Evolutionary conservation across 2,888 invertebrate genomes (phyloP), one percentile per base, ranked within the genome.

Genomic region (Trichacis sp.): DNA sequence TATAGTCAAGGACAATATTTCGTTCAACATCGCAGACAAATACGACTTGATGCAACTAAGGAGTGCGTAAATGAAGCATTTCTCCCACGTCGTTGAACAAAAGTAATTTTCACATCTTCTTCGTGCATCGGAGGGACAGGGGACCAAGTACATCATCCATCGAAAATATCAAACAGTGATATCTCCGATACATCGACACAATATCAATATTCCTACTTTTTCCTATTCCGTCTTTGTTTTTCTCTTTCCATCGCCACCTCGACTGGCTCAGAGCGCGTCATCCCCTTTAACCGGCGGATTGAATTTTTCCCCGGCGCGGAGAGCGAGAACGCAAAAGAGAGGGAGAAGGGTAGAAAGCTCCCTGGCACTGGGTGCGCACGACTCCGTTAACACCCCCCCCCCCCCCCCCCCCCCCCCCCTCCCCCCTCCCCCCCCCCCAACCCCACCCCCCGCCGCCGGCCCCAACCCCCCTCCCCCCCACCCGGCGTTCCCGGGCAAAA

Each of bases 211-310:
- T n/a, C n/a, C n/a, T n/a, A n/a, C n/a, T n/a, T n/a, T n/a, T n/a
- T n/a, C n/a, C n/a, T n/a, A n/a, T n/a, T n/a, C n/a, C n/a, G n/a
- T n/a, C n/a, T n/a, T n/a, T n/a, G n/a, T n/a, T n/a, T n/a, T n/a
- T n/a, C n/a, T n/a, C n/a, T n/a, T n/a, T n/a, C 56, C 55, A 62
- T 53, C 30, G 42, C 46, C 12, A 54, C 45, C 58, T 64, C 54
- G 54, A 46, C 64, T 59, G 55, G 59, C 59, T n/a, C 24, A 55
- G 53, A 61, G 52, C 71, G 74, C 75, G 73, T 73, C 77, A 78
- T 79, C 79, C 77, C 79, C 79, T 80, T 80, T 80, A 80, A 80
- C 75, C 70, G 74, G 77, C 74, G 82, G 80, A 82, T 83, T 81
- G 80, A 83, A 83, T 83, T 82, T 68, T 68, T 64, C 58, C 64